These are phyloP conservation scores for Drosophila tropicalis DNA, from an alignment of 1,140 invertebrate species.

Conservation along the genomic window DNA sequence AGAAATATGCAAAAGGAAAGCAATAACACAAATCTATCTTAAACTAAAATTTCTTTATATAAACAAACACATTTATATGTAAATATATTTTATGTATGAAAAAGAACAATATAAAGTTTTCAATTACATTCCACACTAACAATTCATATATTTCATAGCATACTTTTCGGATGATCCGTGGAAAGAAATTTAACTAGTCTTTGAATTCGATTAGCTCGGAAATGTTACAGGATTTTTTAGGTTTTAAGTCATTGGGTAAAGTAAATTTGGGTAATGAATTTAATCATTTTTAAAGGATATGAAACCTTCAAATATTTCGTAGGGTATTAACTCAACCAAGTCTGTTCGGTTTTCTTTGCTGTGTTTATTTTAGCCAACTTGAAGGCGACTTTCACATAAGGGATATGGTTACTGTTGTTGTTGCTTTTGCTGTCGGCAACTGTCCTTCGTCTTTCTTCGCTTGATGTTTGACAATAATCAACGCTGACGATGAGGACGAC, in stretches of 20 bases:
- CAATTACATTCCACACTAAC: too few species aligned
- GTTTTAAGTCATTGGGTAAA: too few species aligned
- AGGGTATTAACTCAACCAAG: slow-evolving; percentile 2
- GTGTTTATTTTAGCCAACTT: slow-evolving; percentile 6
- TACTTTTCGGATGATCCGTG: neutral
- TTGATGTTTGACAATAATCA: slow-evolving; percentile 73
- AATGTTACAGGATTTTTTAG: too few species aligned
- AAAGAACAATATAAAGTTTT: too few species aligned
- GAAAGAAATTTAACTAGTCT: neutral
- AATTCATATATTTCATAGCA: neutral
- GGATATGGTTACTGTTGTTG: slow-evolving; percentile 27
- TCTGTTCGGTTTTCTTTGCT: neutral
- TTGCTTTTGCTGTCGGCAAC: slow-evolving; percentile 34
- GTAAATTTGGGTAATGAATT: too few species aligned
- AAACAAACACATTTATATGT: too few species aligned
- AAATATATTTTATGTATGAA: too few species aligned
- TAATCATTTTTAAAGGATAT: too few species aligned
- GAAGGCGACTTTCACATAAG: slow-evolving; percentile 1
- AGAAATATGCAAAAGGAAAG: neutral
- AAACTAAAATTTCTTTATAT: too few species aligned
- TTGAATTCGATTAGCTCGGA: too few species aligned
- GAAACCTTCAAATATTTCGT: neutral
- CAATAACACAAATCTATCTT: too few species aligned
- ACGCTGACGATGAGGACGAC: slow-evolving; percentile 36
- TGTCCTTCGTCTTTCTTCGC: slow-evolving; percentile 43